Evolutionary conservation across 1,140 invertebrate genomes (phyloP), one percentile per base, ranked within the genome.

Genomic region (Phymastichus coffea): DNA sequence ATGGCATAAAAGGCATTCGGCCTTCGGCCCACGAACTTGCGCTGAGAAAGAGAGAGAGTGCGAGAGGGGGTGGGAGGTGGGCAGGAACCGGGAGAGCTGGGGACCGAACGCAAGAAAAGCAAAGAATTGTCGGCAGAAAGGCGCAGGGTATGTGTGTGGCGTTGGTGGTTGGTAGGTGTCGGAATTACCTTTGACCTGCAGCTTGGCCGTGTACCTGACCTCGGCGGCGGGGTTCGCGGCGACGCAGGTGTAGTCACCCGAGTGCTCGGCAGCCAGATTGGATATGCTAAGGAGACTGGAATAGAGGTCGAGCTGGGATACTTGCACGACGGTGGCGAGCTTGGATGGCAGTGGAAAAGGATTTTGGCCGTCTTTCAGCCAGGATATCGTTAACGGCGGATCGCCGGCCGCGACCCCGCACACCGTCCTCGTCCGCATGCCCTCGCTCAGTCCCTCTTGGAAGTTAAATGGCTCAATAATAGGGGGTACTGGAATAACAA

Each of bases 111-210:
- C n/a, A n/a, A n/a, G n/a, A n/a, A n/a, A n/a, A n/a, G n/a, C n/a
- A n/a, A n/a, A n/a, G n/a, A n/a, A n/a, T n/a, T n/a, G n/a, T n/a
- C n/a, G n/a, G n/a, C n/a, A 33, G 30, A 33, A 14, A 6, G 30
- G 14, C 30, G 6, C 7, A 33, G 30, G 6, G 30, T 8, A 33
- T 33, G 30, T 14, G 37, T 9, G 37, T 40, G 37, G 8, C n/a
- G 37, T 40, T 8, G 15, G 37, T 12, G 37, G 15, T 9, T 1
- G 15, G 37, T 9, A 20, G 41, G 41, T 2, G 20, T 10, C 82
- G 81, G n/a, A n/a, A 81, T 86, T 89, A 91, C 89, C 89, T 90
- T 90, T 90, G 73, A 92, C 90, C 81, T 87, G 86, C 67, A 92
- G 85, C 78, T 86, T 86, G 76, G 89, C 88, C 70, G 88, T 88